Conservation (phyloP, 1,140 invertebrate genomes). For the Ganaspis sp. region DNA sequence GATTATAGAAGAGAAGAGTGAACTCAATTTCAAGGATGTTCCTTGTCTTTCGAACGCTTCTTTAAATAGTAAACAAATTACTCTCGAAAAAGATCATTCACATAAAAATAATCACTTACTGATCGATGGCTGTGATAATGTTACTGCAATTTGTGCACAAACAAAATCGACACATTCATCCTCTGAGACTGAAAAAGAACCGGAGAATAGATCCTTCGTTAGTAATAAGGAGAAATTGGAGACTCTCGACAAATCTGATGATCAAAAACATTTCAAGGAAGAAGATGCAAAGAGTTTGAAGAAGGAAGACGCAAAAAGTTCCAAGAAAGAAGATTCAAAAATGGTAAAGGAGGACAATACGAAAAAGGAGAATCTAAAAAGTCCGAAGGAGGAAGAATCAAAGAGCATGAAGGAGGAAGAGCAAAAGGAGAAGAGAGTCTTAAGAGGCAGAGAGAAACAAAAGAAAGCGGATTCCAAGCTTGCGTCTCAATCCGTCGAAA, state of each 20-base stretch:
- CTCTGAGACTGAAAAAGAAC: constrained; percentile 21
- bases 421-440: constrained; percentile 62
- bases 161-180: constrained; percentile 21
- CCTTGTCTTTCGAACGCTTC: not conserved
- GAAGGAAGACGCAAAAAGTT: no score
- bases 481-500: constrained; percentile 32
- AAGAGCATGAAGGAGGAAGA: constrained; percentile 54
- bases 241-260: not conserved
- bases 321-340: not conserved
- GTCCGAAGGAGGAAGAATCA: constrained; percentile 41
- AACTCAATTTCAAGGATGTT: not conserved
- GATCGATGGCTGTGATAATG: constrained; percentile 26
- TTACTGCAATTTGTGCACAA: constrained; percentile 9
- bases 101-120: constrained; percentile 21
- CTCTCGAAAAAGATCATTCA: not conserved
- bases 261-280: not conserved
- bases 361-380: constrained; percentile 29
- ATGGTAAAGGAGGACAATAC: no score
- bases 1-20: constrained; percentile 34
- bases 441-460: constrained; percentile 64
- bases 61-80: not conserved
- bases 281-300: constrained; percentile 28
- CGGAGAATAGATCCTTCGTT: not conserved
- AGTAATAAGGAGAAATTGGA: constrained; percentile 31
- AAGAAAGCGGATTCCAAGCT: constrained; percentile 54